A percentile compares a stretch with the other conserved stretches of the same genome.
phyloP scores from a whole-genome alignment of 2,113 vertebrate genomes.

The Excalfactoria chinensis region DNA sequence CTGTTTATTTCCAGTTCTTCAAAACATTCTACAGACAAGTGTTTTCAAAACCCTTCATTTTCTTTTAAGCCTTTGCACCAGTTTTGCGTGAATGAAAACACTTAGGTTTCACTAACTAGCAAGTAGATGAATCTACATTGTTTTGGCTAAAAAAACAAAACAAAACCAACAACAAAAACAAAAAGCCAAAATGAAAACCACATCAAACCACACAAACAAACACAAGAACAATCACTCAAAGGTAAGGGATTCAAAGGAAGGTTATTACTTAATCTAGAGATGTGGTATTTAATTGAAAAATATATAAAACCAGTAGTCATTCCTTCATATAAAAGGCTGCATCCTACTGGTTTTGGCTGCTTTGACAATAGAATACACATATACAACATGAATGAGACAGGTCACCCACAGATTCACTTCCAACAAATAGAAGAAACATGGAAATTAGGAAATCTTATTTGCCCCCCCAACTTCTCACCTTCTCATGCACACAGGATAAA shows the following conservation, averaged over 20 bases:
- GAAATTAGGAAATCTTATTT: neutral
- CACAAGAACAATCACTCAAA: neutral
- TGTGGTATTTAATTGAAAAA: neutral
- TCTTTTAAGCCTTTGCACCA: neutral
- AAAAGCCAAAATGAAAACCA: no score
- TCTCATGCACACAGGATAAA: neutral
- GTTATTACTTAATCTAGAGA: neutral
- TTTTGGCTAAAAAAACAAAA: neutral
- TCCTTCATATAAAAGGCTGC: neutral
- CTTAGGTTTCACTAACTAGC: neutral
- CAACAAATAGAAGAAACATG: neutral
- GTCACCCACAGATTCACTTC: neutral
- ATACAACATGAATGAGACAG: neutral
- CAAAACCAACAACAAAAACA: no score
- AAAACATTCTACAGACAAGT: neutral
- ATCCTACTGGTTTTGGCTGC: neutral
- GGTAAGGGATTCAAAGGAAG: neutral
- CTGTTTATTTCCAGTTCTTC: neutral
- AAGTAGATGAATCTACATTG: neutral
- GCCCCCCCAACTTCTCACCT: neutral
- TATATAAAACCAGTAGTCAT: neutral
- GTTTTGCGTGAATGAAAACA: neutral
- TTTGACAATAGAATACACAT: neutral
- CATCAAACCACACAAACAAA: no score
- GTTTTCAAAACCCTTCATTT: neutral